Evolutionary conservation across 2,797 vertebrate species (phyloP).

Genomic region (Eutrigla gurnardus): DNA sequence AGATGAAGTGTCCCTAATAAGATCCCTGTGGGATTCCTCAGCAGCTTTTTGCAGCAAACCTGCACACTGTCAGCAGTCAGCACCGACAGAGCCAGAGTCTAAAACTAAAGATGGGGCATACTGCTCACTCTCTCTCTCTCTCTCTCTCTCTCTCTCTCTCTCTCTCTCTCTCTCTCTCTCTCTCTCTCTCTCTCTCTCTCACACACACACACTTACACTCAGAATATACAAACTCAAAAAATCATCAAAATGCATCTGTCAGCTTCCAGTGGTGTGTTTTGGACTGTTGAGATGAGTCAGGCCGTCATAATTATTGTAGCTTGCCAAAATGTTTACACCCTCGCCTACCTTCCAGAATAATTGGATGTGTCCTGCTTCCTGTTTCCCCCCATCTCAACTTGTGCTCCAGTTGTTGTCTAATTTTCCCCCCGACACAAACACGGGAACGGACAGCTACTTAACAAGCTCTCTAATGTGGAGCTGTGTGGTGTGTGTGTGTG

Average conservation of each 20-base stretch:
- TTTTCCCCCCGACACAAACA: conserved; percentile 42
- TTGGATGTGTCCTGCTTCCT: conserved; percentile 23
- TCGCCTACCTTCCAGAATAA: conserved; percentile 49
- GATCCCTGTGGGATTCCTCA: conserved; percentile 77
- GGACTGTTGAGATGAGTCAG: conserved; percentile 39
- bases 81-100: conserved; percentile 53
- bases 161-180: conserved; percentile 2
- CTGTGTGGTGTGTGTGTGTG: background rate
- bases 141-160: background rate
- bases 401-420: conserved; percentile 13
- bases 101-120: conserved; percentile 52
- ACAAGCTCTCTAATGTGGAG: conserved; percentile 20
- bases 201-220: background rate
- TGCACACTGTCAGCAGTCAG: conserved; percentile 70
- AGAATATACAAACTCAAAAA: conserved; percentile 16
- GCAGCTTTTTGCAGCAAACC: conserved; percentile 58
- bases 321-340: conserved; percentile 42
- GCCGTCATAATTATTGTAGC: conserved; percentile 44
- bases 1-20: conserved; percentile 75
- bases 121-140: background rate
- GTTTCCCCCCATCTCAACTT: background rate
- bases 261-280: conserved; percentile 22
- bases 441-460: conserved; percentile 31
- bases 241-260: conserved; percentile 38
- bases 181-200: background rate